These are phyloP conservation scores for Trogon surrucura DNA, from an alignment of 2,113 vertebrate genomes.

Conservation along the genomic window DNA sequence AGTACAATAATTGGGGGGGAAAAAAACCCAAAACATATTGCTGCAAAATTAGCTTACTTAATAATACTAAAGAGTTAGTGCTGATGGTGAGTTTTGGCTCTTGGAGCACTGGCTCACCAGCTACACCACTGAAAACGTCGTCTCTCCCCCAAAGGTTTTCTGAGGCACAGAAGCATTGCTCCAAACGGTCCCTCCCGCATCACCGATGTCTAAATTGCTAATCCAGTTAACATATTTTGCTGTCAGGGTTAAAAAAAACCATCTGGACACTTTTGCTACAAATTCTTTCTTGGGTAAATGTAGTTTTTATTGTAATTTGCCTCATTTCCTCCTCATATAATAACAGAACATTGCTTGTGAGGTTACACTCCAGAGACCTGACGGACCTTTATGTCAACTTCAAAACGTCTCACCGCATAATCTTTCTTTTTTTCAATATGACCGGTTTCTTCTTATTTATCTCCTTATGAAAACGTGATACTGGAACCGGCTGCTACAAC, in stretches of 20 bases:
- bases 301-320: slow-evolving; percentile 51
- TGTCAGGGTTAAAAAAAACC: slow-evolving; percentile 53
- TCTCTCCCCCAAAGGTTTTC: neutral
- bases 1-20: neutral
- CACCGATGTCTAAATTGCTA: slow-evolving; percentile 23
- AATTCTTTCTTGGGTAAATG: slow-evolving; percentile 15
- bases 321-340: slow-evolving; percentile 32
- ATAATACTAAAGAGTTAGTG: too few species aligned
- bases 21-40: neutral
- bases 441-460: neutral
- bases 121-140: fast-evolving
- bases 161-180: neutral
- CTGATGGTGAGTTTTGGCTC: neutral
- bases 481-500: neutral
- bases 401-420: neutral
- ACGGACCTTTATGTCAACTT: slow-evolving; percentile 1
- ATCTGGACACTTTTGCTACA: slow-evolving; percentile 37
- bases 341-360: neutral
- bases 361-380: neutral
- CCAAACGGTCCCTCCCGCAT: neutral
- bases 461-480: neutral
- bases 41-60: neutral
- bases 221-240: slow-evolving; percentile 49
- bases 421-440: neutral
- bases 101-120: neutral